These are phyloP conservation scores for Helicoverpa armigera DNA, from an alignment of 1,140 invertebrate species.

Conservation along the genomic window DNA sequence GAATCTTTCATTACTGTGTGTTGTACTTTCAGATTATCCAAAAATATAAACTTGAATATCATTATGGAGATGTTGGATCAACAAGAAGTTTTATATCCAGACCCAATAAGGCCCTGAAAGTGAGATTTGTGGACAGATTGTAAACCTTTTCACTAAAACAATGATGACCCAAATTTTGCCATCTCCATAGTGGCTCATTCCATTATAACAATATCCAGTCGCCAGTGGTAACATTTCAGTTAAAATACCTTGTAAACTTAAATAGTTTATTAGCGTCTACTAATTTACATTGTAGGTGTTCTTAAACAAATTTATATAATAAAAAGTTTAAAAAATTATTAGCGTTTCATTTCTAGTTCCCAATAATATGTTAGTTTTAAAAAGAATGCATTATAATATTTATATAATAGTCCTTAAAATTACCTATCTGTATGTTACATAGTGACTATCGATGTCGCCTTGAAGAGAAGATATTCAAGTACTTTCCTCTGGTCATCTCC, in stretches of 20 bases:
- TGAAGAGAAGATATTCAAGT: conserved; percentile 94
- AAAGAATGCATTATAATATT: background rate
- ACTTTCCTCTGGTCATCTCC: conserved; percentile 98
- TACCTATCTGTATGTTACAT: background rate
- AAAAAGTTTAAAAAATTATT: conserved; percentile 18
- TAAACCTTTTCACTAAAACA: background rate
- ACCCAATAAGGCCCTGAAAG: conserved; percentile 88
- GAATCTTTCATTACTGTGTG: background rate
- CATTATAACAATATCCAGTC: background rate
- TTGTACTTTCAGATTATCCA: conserved; percentile 84
- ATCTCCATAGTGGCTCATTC: background rate
- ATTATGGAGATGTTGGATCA: conserved; percentile 88
- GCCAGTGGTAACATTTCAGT: conserved; percentile 25
- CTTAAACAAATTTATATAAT: conserved; percentile 4
- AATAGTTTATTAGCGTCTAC: conserved; percentile 33
- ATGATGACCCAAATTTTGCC: background rate
- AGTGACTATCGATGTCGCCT: conserved; percentile 68
- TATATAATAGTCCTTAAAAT: conserved; percentile 9
- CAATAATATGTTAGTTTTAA: background rate
- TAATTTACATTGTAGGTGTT: conserved; percentile 37
- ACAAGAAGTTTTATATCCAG: conserved; percentile 87
- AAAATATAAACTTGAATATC: conserved; percentile 89
- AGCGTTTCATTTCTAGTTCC: background rate
- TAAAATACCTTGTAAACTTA: conserved; percentile 1
- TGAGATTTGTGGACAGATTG: conserved; percentile 88